Evolutionary conservation across 2,113 vertebrate genomes (phyloP).

Genomic region (Craseonycteris thonglongyai): DNA sequence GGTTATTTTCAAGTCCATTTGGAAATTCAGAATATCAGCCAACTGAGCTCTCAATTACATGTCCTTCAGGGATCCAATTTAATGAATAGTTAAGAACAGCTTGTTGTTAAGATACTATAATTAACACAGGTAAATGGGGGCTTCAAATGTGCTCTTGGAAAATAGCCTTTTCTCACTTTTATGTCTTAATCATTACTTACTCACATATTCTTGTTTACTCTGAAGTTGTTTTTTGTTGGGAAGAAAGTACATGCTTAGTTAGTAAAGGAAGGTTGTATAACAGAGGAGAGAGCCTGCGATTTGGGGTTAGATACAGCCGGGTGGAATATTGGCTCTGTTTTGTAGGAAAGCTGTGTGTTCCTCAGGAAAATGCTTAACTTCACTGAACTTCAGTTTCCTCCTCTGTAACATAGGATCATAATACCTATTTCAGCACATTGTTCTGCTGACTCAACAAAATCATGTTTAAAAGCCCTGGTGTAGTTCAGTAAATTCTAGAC

Average conservation of each 20-base stretch:
- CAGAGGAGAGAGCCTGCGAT: neutral
- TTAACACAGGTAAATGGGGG: conserved; percentile 31
- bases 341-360: neutral
- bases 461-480: neutral
- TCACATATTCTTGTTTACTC: neutral
- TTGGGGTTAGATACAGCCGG: neutral
- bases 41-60: conserved; percentile 10
- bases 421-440: neutral
- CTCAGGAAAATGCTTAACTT: neutral
- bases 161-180: neutral
- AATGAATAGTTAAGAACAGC: conserved; percentile 53
- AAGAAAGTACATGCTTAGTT: neutral
- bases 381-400: neutral
- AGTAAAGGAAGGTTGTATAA: neutral
- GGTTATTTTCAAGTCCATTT: conserved; percentile 41
- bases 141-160: neutral
- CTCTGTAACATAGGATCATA: neutral
- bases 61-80: neutral
- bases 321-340: neutral
- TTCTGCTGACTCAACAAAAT: neutral
- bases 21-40: conserved; percentile 5
- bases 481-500: neutral
- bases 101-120: conserved; percentile 25
- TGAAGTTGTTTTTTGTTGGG: neutral
- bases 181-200: conserved; percentile 21